Evolutionary conservation across 2,113 vertebrate species (phyloP).

Genomic region (Corydoras sp.): DNA sequence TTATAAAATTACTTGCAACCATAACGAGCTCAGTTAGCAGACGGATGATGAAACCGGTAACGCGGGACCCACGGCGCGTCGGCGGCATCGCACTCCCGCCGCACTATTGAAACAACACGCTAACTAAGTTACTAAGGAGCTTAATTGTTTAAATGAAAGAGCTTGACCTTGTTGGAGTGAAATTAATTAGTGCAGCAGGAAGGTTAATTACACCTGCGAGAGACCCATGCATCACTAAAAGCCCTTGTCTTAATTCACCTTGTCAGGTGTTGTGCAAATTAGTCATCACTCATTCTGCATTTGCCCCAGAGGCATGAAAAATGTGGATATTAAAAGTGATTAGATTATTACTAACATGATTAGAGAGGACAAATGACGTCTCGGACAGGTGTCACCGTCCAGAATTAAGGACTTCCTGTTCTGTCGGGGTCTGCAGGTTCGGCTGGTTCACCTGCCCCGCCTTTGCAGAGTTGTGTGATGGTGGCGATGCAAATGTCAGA

Average conservation of each 20-base stretch:
- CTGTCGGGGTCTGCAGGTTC: too few species aligned
- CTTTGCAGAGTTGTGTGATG: too few species aligned
- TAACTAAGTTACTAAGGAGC: slow-evolving; percentile 42
- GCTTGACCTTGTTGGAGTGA: slow-evolving; percentile 67
- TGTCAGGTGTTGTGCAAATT: slow-evolving; percentile 62
- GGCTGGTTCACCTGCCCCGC: too few species aligned
- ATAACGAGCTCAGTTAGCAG: too few species aligned
- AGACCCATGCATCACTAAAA: slow-evolving; percentile 68
- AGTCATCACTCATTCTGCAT: slow-evolving; percentile 57
- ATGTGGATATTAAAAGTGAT: slow-evolving; percentile 42
- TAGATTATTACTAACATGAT: slow-evolving; percentile 11
- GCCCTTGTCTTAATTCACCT: slow-evolving; percentile 61
- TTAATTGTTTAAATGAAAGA: slow-evolving; percentile 68
- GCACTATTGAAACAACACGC: slow-evolving; percentile 18
- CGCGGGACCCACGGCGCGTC: too few species aligned
- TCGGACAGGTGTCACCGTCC: too few species aligned
- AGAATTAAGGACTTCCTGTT: too few species aligned
- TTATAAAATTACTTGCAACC: too few species aligned
- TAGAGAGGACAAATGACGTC: neutral
- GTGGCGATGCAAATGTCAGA: too few species aligned
- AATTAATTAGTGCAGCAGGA: slow-evolving; percentile 72
- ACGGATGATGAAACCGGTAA: too few species aligned
- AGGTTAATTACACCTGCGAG: slow-evolving; percentile 72
- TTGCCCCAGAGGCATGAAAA: slow-evolving; percentile 43
- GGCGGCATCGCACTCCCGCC: neutral